Conservation (phyloP, 1,140 invertebrate species). For the Pseudomyrmex concolor region DNA sequence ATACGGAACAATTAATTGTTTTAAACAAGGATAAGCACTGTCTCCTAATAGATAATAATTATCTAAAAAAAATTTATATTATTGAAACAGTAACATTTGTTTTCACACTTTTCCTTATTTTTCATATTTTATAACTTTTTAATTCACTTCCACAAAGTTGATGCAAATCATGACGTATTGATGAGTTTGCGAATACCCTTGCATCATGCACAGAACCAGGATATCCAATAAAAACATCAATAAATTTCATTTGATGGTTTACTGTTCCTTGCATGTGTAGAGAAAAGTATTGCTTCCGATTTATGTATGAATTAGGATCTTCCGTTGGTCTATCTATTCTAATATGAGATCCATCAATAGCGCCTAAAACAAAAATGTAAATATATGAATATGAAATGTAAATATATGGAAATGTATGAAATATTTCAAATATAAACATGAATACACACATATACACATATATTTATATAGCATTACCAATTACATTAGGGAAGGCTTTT, state of each 20-base stretch:
- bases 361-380: not conserved
- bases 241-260: not conserved
- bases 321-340: not conserved
- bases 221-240: not conserved
- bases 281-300: constrained; percentile 1
- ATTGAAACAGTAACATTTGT: too few species aligned
- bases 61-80: not conserved
- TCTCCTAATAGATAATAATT: not conserved
- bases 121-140: not conserved
- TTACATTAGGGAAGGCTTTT: too few species aligned
- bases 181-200: not conserved
- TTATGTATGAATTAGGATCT: constrained; percentile 4
- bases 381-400: not conserved
- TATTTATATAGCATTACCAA: too few species aligned
- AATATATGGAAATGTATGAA: not conserved
- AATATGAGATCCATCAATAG: not conserved
- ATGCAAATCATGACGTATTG: not conserved
- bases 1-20: not conserved
- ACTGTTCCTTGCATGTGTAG: not conserved
- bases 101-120: too few species aligned
- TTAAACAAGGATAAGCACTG: not conserved
- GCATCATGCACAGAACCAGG: constrained; percentile 1
- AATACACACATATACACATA: too few species aligned
- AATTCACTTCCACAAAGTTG: not conserved
- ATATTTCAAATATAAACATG: too few species aligned